phyloP scores from a whole-genome alignment of 2,113 vertebrate species.

The Globicephala melas region DNA sequence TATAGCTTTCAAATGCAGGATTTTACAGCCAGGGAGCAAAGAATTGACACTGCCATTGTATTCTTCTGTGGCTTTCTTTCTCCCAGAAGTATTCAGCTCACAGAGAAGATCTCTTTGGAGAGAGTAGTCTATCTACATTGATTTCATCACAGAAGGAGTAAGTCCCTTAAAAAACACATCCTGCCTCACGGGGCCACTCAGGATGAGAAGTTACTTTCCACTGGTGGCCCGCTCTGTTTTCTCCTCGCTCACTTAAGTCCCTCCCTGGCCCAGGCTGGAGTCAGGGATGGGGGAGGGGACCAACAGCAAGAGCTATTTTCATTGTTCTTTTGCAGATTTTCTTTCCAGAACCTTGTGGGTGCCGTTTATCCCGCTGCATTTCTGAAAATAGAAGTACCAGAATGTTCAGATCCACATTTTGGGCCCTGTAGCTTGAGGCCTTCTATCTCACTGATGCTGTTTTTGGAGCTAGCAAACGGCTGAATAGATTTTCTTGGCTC shows the following conservation, averaged over 20 bases:
- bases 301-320: neutral
- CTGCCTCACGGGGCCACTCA: neutral
- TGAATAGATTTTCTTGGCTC: neutral
- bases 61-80: neutral
- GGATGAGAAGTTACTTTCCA: neutral
- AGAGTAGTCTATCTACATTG: neutral
- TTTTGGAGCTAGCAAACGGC: neutral
- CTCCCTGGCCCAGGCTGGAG: neutral
- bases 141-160: neutral
- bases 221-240: neutral
- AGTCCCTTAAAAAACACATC: neutral
- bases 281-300: no score
- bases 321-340: conserved; percentile 48
- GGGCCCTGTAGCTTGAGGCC: neutral
- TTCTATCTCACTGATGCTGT: neutral
- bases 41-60: neutral
- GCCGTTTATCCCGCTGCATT: neutral
- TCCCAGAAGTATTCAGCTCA: neutral
- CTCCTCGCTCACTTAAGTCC: neutral
- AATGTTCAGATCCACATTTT: neutral
- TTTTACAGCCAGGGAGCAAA: neutral
- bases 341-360: conserved; percentile 16
- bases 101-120: neutral
- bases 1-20: neutral
- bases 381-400: conserved; percentile 47